Conservation (phyloP, 1,140 invertebrate species). For the Mercenaria mercenaria region DNA sequence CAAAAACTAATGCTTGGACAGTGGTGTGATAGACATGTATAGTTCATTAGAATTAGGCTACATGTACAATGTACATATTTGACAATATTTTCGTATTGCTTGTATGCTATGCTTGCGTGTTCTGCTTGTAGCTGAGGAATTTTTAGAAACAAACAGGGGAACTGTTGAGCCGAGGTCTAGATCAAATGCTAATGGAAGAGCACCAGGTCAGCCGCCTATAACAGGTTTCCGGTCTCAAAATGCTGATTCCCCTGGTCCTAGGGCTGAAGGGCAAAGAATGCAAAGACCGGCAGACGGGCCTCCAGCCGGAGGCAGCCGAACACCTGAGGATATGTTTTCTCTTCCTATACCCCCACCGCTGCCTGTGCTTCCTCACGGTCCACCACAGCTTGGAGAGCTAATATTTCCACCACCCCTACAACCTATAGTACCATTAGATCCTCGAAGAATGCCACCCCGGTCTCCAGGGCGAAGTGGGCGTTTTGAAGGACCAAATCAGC, state of each 20-base stretch:
- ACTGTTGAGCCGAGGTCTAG: constrained; percentile 1
- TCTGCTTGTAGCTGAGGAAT: constrained; percentile 8
- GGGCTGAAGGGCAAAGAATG: not conserved
- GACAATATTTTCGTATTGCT: too few species aligned
- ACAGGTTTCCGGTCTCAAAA: not conserved
- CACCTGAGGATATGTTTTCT: not conserved
- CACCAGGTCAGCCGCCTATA: not conserved
- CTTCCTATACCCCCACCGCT: not conserved
- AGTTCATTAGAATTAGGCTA: too few species aligned
- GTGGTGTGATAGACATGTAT: too few species aligned
- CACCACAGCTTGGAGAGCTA: not conserved
- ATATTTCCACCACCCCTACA: not conserved
- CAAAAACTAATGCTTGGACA: too few species aligned
- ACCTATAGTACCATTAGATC: not conserved
- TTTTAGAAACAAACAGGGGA: constrained; percentile 21
- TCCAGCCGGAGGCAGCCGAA: not conserved
- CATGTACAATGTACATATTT: too few species aligned
- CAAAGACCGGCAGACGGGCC: not conserved
- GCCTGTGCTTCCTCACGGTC: not conserved
- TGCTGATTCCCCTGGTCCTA: not conserved
- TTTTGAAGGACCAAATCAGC: not conserved
- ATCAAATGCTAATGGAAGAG: too few species aligned
- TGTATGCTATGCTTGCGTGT: not conserved
- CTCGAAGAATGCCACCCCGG: not conserved
- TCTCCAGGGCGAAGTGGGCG: not conserved